Evolutionary conservation across 1,140 invertebrate species (phyloP), one percentile per base, ranked within the genome.

Genomic region (Drosophila arawakana): DNA sequence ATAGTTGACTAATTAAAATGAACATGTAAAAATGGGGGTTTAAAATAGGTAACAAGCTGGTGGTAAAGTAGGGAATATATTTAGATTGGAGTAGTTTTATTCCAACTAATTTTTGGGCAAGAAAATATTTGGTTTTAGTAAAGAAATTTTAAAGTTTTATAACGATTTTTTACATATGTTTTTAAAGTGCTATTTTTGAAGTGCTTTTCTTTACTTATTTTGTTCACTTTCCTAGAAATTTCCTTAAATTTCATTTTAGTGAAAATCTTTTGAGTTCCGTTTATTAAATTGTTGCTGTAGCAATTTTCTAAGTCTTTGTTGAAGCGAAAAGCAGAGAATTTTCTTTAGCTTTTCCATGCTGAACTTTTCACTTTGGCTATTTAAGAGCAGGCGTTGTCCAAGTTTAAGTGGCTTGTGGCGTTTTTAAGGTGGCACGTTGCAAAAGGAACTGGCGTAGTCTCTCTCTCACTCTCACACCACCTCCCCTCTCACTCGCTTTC

Each of bases 341-440:
- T 60, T 73, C 65, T 15, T 61, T 62, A 54, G 47, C 37, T 70
- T 63, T 50, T 54, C 52, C 52, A 47, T 71, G 69, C 66, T 59
- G 60, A 85, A 86, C 72, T 73, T 78, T 81, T 81, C 66, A 54
- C 65, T 54, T 73, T 73, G 75, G 72, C 50, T 72, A 65, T 52
- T 69, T 58, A 46, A 69, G 52, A 44, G 57, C 44, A 77, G 62
- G 55, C 66, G 67, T 46, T 44, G 63, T 68, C 70, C 80, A 86
- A 80, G 70, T 59, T 69, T 72, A 78, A 78, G 70, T 76, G 65
- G 68, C 76, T 67, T 71, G 68, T 62, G 50, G 75, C 74, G 61
- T 62, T 60, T 70, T 57, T 61, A 21, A 52, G 21, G 49, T 34
- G 60, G 72, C 72, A 70, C 72, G 72, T 74, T 70, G 39, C 52